Conservation (phyloP, 2,797 vertebrate species). For the Hemitrygon akajei region DNA sequence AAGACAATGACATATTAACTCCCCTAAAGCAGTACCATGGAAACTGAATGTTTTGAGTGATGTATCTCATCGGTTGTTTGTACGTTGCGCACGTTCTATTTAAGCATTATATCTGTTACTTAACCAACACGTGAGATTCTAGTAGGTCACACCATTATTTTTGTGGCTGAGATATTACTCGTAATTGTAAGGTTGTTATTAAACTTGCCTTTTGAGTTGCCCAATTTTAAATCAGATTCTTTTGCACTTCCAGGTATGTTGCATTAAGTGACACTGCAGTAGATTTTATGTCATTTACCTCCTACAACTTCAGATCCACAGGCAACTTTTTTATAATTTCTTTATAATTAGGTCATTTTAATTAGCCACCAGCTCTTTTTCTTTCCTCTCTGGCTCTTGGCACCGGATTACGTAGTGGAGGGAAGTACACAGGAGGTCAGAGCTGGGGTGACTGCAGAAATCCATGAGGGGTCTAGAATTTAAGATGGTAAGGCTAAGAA, state of each 20-base stretch:
- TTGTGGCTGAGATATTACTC: background rate
- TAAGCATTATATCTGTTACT: too few relatives aligned
- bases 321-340: background rate
- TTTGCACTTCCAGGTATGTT: background rate
- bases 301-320: background rate
- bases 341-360: background rate
- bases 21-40: background rate
- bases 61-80: too few relatives aligned
- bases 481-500: background rate
- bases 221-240: background rate
- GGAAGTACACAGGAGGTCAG: background rate
- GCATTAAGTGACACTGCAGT: background rate
- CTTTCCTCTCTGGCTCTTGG: background rate
- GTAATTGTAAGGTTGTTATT: background rate
- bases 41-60: background rate
- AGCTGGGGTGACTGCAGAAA: background rate
- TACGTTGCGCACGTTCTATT: too few relatives aligned
- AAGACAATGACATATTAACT: background rate
- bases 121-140: too few relatives aligned
- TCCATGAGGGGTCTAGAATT: background rate
- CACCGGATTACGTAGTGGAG: background rate
- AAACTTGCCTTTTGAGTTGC: background rate
- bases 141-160: background rate
- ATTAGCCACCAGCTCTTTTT: background rate
- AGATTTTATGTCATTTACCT: background rate